These are phyloP conservation scores for Lydus trimaculatus DNA, from an alignment of 2,888 invertebrate species.

Conservation along the genomic window DNA sequence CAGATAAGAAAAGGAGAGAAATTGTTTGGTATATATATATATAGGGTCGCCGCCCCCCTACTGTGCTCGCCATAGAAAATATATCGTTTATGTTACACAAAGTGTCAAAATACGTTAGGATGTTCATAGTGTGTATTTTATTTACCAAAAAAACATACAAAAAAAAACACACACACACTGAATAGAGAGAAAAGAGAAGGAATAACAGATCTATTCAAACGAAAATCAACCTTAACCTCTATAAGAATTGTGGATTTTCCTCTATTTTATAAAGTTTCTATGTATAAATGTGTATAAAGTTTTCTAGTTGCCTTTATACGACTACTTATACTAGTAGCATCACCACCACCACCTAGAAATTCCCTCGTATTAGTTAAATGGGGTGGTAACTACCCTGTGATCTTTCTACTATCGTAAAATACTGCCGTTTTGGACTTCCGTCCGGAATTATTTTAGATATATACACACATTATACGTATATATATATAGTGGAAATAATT, in stretches of 20 bases:
- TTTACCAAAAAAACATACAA: background rate
- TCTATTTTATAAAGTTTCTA: slow-evolving; percentile 4
- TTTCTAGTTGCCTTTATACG: background rate
- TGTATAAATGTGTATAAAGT: no score
- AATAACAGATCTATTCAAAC: slow-evolving; percentile 21
- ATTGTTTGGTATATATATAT: background rate
- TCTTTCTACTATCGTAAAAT: slow-evolving; percentile 34
- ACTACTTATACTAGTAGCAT: no score
- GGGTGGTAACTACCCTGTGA: slow-evolving; percentile 34
- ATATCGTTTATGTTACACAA: slow-evolving; percentile 13
- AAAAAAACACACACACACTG: no score
- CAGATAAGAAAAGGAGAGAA: background rate
- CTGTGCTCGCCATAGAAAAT: background rate
- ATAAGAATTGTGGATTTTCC: slow-evolving; percentile 1
- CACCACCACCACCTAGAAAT: slow-evolving; percentile 19
- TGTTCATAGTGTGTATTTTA: slow-evolving; percentile 26
- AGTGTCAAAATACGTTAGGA: slow-evolving; percentile 33
- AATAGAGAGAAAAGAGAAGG: slow-evolving; percentile 14
- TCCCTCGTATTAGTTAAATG: slow-evolving; percentile 35
- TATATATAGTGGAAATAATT: slow-evolving; percentile 33
- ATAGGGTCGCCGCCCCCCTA: background rate
- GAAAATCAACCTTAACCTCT: slow-evolving; percentile 20
- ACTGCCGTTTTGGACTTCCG: slow-evolving; percentile 35
- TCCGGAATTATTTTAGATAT: slow-evolving; percentile 31
- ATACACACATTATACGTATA: background rate